phyloP scores from a whole-genome alignment of 2,113 vertebrate species.

The Bufo bufo region DNA sequence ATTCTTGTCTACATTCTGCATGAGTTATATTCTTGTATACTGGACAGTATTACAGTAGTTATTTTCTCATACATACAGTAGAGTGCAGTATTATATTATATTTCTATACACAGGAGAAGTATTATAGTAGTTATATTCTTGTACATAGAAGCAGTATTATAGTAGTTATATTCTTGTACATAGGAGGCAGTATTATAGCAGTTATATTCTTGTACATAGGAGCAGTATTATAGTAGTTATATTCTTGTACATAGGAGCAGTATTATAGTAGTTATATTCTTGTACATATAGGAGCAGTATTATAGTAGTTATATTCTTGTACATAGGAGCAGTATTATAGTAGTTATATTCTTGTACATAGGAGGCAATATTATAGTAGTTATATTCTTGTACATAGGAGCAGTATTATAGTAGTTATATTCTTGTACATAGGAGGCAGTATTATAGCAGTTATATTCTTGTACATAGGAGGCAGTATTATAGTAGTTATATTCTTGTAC shows the following conservation, averaged over 20 bases:
- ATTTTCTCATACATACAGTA: not conserved
- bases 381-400: too few relatives aligned
- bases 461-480: not conserved
- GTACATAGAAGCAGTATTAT: not conserved
- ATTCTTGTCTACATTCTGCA: too few relatives aligned
- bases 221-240: not conserved
- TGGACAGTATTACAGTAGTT: not conserved
- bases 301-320: not conserved
- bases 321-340: constrained; percentile 2
- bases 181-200: not conserved
- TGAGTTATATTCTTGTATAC: not conserved
- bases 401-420: constrained; percentile 19
- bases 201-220: not conserved
- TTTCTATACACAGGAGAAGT: not conserved
- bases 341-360: constrained; percentile 21
- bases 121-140: not conserved
- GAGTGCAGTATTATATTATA: constrained; percentile 7
- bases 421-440: constrained; percentile 10
- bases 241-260: too few relatives aligned
- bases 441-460: constrained; percentile 9
- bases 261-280: not conserved
- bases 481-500: not conserved
- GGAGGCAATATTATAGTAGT: not conserved
- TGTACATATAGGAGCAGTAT: not conserved
- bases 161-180: not conserved